A percentile compares a stretch with the other conserved stretches of the same genome.
These are phyloP conservation scores for Ptychochromis oligacanthus DNA, from an alignment of 2,113 vertebrate species.

Conservation along the genomic window DNA sequence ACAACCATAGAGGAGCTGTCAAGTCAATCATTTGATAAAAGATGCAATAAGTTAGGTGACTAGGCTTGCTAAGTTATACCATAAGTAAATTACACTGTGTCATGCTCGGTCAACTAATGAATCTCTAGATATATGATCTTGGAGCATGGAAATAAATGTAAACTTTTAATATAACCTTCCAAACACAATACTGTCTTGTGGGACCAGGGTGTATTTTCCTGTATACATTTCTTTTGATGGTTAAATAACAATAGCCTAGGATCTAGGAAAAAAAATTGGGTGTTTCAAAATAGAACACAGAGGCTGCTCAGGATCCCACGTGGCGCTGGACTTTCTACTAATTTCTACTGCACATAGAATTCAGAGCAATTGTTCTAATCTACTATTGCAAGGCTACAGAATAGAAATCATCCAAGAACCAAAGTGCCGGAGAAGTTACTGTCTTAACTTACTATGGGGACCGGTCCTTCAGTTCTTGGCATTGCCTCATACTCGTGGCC, in stretches of 20 bases:
- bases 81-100: not conserved
- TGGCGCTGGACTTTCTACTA: not conserved
- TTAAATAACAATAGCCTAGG: not conserved
- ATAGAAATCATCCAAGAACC: not conserved
- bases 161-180: not conserved
- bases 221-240: not conserved
- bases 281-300: not conserved
- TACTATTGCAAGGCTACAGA: not conserved
- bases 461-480: too few species aligned
- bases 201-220: not conserved
- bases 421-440: not conserved
- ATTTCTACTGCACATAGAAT: not conserved
- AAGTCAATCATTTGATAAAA: conserved; percentile 9
- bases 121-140: conserved; percentile 1
- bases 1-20: conserved; percentile 4
- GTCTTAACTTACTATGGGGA: not conserved
- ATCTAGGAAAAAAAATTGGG: not conserved
- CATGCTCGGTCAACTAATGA: not conserved
- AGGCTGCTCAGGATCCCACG: not conserved
- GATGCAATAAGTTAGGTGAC: not conserved
- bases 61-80: not conserved
- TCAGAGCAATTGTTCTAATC: not conserved
- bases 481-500: not conserved
- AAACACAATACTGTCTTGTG: not conserved
- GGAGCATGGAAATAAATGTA: not conserved